Percentiles rank a stretch among this genome's conserved stretches.
Evolutionary conservation across 2,888 invertebrate species (phyloP).

Genomic region (Trachelus iudaicus): DNA sequence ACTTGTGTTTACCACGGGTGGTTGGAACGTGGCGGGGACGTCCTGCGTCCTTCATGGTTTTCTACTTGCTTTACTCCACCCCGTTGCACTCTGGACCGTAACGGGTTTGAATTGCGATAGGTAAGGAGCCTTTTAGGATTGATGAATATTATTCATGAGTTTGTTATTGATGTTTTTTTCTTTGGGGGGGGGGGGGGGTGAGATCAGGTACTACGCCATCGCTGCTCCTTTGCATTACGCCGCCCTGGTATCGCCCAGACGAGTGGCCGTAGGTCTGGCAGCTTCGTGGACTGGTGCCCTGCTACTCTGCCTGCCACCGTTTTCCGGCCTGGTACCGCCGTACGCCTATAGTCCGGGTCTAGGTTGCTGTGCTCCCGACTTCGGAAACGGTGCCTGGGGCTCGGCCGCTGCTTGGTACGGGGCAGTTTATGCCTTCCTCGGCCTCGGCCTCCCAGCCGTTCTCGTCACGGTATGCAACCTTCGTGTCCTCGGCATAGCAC

Average conservation of each 20-base stretch:
- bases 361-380: slow-evolving; percentile 77
- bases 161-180: neutral
- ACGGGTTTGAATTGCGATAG: slow-evolving; percentile 82
- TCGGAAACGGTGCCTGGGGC: slow-evolving; percentile 68
- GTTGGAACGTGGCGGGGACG: slow-evolving; percentile 68
- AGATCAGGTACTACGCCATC: slow-evolving; percentile 77
- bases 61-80: slow-evolving; percentile 77
- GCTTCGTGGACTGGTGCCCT: slow-evolving; percentile 76
- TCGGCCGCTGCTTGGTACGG: slow-evolving; percentile 74
- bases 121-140: slow-evolving; percentile 30
- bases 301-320: slow-evolving; percentile 74
- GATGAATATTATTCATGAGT: neutral
- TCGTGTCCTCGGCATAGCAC: slow-evolving; percentile 71
- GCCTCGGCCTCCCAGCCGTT: slow-evolving; percentile 75
- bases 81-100: slow-evolving; percentile 82
- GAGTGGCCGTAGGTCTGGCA: slow-evolving; percentile 75
- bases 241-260: slow-evolving; percentile 78
- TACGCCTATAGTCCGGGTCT: slow-evolving; percentile 70
- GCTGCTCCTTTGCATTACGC: slow-evolving; percentile 84
- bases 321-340: slow-evolving; percentile 69
- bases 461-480: slow-evolving; percentile 79
- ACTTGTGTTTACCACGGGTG: slow-evolving; percentile 70
- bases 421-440: slow-evolving; percentile 73
- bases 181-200: too few species aligned
- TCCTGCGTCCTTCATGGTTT: slow-evolving; percentile 76